Conservation (phyloP, 92 coral and sea anemone species). For the Heliopora coerulea region DNA sequence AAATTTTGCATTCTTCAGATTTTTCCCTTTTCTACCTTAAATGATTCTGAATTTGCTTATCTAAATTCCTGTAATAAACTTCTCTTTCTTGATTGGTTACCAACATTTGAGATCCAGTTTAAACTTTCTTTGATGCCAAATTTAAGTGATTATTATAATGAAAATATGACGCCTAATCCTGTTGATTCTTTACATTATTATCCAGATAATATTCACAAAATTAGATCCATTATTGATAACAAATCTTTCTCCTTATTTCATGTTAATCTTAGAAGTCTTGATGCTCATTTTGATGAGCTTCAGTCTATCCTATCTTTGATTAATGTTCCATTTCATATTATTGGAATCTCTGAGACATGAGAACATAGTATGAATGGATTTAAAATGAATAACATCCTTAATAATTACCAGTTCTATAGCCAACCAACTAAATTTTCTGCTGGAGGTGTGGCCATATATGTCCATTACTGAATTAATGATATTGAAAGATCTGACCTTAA, state of each 20-base stretch:
- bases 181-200: conserved; percentile 18
- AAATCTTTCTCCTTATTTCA: conserved; percentile 36
- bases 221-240: conserved; percentile 12
- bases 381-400: conserved; percentile 40
- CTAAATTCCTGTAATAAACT: not conserved
- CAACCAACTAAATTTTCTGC: conserved; percentile 44
- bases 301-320: conserved; percentile 34
- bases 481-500: conserved; percentile 47
- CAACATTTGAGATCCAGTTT: conserved; percentile 39
- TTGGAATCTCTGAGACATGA: conserved; percentile 42
- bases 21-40: conserved; percentile 31
- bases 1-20: conserved; percentile 9
- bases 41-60: conserved; percentile 31
- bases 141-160: conserved; percentile 43
- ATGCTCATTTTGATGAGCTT: conserved; percentile 45
- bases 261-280: conserved; percentile 44
- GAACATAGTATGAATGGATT: conserved; percentile 35
- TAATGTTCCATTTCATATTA: conserved; percentile 42
- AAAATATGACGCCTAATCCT: conserved; percentile 41
- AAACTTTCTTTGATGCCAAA: conserved; percentile 41
- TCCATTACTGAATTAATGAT: conserved; percentile 29
- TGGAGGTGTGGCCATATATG: conserved; percentile 45
- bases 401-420: conserved; percentile 29
- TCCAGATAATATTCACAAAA: conserved; percentile 23
- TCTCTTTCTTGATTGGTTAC: conserved; percentile 31